phyloP scores from a whole-genome alignment of 2,113 vertebrate species.

The Hippolais icterina region DNA sequence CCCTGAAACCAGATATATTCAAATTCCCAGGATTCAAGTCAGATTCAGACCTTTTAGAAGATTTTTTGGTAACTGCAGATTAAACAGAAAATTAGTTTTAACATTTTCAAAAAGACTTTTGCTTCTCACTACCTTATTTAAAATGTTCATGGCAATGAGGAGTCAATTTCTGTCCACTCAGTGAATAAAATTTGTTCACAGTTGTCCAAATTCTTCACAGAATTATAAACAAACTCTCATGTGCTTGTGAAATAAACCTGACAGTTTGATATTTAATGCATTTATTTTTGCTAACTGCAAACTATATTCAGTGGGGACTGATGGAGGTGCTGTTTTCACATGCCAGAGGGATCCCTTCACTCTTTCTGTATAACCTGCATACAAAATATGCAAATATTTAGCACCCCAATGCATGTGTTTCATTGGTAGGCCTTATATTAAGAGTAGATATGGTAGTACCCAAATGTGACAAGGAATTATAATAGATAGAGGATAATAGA shows the following conservation, averaged over 20 bases:
- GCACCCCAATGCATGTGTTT: neutral
- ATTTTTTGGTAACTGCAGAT: neutral
- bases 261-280: neutral
- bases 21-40: neutral
- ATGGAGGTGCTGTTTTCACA: neutral
- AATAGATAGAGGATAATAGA: neutral
- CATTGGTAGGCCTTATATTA: neutral
- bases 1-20: neutral
- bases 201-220: neutral
- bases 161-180: neutral
- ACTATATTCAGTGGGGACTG: neutral
- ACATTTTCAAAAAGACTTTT: neutral
- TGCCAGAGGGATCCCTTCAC: neutral
- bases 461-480: neutral
- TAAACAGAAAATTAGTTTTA: neutral
- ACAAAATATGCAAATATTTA: neutral
- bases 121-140: neutral
- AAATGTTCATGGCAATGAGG: neutral
- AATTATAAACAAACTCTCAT: neutral
- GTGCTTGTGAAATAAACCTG: neutral
- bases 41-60: neutral
- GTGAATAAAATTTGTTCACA: neutral
- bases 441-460: neutral
- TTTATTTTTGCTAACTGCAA: neutral
- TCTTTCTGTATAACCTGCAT: neutral